Base-by-base conservation (phyloP, 2,797 vertebrate species). In the Denticeps clupeoides region DNA sequence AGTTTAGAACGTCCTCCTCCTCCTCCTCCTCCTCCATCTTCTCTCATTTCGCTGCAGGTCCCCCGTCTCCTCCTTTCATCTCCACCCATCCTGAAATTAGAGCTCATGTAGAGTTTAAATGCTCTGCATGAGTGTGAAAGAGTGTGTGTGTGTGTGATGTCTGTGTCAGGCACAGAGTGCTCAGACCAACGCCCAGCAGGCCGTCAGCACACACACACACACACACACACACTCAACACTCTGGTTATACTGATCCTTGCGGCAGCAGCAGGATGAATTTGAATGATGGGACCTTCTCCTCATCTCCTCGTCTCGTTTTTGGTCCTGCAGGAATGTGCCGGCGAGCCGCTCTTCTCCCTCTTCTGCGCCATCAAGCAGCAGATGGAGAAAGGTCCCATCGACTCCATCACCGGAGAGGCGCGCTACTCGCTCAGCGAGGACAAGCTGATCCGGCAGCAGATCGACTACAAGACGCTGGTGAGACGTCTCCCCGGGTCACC, bases 351-450 rank as follows among this genome's bases (percentile, higher is more conserved):
- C 18, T 97, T 96, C 76, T 97, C 91, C 35, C 84, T 97, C 26
- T 97, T 93, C 78, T 97, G 91, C 53, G 90, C 93, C 75, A 97
- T 98, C 82, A 98, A 98, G 73, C 94, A 98, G 78, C 94, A 98
- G 80, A 98, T 98, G 94, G 94, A 98, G 74, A 98, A 98, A 62
- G 94, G 94, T 2, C 93, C 94, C 53, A 98, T 98, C 0, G 94
- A 98, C 35, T 87, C 92, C 15, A 97, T 98, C 80, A 98, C 94
- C 0, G 93, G 94, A 5, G 94, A 98, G 71, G 94, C 94, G 0
- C 88, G 94, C 51, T 98, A 97, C 64, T 97, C 93, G 0, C 82
- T 98, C 62, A 98, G 94, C 0, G 94, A 98, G 69, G 94, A 98
- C 87, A 98, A 98, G 62, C 91, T 97, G 69, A 98, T 98, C 77